Percentiles rank a stretch among this genome's conserved stretches.
Conservation (phyloP, 2,888 invertebrate genomes). For the Napeogenes sylphis region DNA sequence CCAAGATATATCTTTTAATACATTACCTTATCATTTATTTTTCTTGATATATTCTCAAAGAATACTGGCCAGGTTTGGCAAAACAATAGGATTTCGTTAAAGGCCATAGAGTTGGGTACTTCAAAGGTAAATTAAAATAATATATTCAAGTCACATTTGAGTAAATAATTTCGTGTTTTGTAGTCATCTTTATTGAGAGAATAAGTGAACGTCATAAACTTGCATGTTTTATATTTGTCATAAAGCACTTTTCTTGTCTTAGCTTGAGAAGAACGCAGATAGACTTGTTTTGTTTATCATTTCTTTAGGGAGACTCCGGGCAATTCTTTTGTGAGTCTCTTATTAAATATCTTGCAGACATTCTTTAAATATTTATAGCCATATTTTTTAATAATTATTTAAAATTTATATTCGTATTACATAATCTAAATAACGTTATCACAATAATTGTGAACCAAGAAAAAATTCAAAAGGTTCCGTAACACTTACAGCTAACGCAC, state of each 20-base stretch:
- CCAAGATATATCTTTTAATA: too few species aligned
- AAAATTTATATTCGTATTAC: too few species aligned
- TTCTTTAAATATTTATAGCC: too few species aligned
- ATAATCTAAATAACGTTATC: too few species aligned
- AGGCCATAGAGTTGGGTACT: too few species aligned
- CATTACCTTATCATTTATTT: too few species aligned
- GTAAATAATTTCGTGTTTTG: slow-evolving; percentile 5
- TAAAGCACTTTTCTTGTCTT: slow-evolving; percentile 8
- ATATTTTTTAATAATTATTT: too few species aligned
- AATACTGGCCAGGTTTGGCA: too few species aligned
- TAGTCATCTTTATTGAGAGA: slow-evolving; percentile 4
- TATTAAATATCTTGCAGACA: not conserved
- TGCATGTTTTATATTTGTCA: slow-evolving; percentile 9
- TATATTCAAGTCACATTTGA: slow-evolving; percentile 1
- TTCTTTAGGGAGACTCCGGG: not conserved
- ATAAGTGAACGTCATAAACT: slow-evolving; percentile 5
- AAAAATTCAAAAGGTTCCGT: not conserved
- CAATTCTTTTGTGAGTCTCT: not conserved
- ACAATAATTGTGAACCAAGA: not conserved
- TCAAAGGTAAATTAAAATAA: not conserved
- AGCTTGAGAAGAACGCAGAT: slow-evolving; percentile 3
- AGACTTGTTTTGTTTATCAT: slow-evolving; percentile 1
- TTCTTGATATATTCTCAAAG: too few species aligned
- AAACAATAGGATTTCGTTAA: too few species aligned
- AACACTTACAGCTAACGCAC: slow-evolving; percentile 10